These are phyloP conservation scores for Onthophagus sagittarius DNA, from an alignment of 2,888 invertebrate species.

Conservation along the genomic window DNA sequence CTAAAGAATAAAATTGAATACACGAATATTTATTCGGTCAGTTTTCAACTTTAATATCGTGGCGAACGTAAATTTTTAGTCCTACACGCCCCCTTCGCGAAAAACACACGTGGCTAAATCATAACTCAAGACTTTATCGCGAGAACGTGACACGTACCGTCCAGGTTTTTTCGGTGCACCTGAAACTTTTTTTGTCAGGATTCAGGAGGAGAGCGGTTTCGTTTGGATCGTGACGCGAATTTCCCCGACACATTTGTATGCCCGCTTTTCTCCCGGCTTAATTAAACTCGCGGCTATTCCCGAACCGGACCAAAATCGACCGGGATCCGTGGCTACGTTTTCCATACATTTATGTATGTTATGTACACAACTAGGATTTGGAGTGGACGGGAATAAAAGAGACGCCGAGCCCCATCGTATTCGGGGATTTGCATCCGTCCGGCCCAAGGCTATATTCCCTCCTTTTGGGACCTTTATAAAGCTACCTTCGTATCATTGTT, in stretches of 20 bases:
- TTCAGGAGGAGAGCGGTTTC: too few relatives aligned
- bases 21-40: not conserved
- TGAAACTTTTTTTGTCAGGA: too few relatives aligned
- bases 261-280: not conserved
- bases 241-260: not conserved
- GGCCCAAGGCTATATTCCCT: slow-evolving; percentile 22
- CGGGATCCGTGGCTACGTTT: not conserved
- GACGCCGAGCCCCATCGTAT: not conserved
- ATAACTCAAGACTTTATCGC: not conserved
- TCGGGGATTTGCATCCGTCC: slow-evolving; percentile 24
- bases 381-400: not conserved
- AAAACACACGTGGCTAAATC: not conserved
- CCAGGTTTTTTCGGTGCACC: not conserved
- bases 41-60: not conserved
- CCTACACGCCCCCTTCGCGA: not conserved
- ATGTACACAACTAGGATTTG: not conserved
- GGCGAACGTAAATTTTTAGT: too few relatives aligned
- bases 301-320: not conserved
- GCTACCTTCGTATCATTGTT: slow-evolving; percentile 39
- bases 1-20: too few relatives aligned
- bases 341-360: not conserved
- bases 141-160: not conserved
- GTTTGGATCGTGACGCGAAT: not conserved
- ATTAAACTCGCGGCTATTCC: not conserved
- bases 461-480: slow-evolving; percentile 39